Base-by-base conservation (phyloP, 2,797 vertebrate genomes). In the Gephyroberyx darwinii region DNA sequence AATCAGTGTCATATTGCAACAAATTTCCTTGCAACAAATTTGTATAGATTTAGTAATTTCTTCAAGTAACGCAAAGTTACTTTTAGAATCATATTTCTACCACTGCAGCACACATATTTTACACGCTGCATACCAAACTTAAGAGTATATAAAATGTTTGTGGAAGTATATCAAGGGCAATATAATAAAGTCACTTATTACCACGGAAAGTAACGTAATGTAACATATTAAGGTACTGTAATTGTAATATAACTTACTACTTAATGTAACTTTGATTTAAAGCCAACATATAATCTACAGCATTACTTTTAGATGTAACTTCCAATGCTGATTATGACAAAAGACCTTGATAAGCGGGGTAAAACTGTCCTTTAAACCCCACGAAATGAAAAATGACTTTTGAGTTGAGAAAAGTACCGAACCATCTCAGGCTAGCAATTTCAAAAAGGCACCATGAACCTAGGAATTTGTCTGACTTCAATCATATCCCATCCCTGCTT, bases 391-490 rank as follows among this genome's bases (percentile, higher is more conserved):
- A 74, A 61, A 30, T 16, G 4, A 39, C 31, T 53, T 51, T 45
- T 48, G 0, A n/a, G 57, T 33, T 26, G 14, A 19, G n/a, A 14
- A 35, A 37, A 30, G 37, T 55, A n/a, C 52, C 5, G 43, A 62
- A 82, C 52, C 37, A 56, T 48, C 37, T 16, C 60, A 50, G 67
- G 53, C 41, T 67, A 60, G 65, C 30, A 80, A 58, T 77, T 73
- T 67, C 4, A 78, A 43, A 35, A 86, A 88, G 84, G 84, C 81
- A 87, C 67, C 79, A 67, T 59, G 16, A 84, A 68, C 37, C 41
- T 22, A 68, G 61, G 71, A 50, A 75, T 3, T 10, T 3, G 35
- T 76, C 70, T 72, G n/a, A 8, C 48, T 81, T 76, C 57, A 58
- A 73, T 79, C 48, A 33, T 0, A n/a, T 19, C 69, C 13, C 43